Percentiles rank a stretch among this genome's conserved stretches.
These are phyloP conservation scores for Neoaliturus tenellus DNA, from an alignment of 2,888 invertebrate genomes.

Conservation along the genomic window DNA sequence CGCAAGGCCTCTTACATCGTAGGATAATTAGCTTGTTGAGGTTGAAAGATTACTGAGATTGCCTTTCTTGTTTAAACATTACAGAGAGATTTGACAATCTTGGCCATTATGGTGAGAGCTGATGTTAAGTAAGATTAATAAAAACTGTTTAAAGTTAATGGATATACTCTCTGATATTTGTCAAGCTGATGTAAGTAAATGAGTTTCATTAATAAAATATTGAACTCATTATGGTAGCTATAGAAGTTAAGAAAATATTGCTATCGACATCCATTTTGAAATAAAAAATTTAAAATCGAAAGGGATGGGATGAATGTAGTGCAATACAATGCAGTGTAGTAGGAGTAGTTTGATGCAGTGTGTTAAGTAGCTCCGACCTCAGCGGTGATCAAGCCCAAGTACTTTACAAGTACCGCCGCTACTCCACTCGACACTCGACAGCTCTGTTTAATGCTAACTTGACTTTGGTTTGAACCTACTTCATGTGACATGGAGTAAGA, in stretches of 20 bases:
- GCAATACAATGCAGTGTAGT: neutral
- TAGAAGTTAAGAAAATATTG: no score
- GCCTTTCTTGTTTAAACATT: neutral
- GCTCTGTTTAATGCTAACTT: conserved; percentile 17
- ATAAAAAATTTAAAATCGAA: no score
- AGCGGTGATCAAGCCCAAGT: conserved; percentile 6
- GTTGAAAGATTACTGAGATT: neutral
- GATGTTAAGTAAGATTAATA: no score
- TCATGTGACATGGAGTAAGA: neutral
- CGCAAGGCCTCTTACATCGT: neutral
- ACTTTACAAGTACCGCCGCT: neutral
- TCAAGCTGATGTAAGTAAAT: no score
- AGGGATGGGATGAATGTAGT: no score
- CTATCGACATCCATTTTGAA: no score
- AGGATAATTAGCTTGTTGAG: neutral
- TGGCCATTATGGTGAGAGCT: no score
- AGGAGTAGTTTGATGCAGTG: neutral
- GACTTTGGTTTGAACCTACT: neutral
- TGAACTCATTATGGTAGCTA: no score
- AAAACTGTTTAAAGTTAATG: no score
- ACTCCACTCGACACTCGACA: neutral
- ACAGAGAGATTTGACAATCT: no score
- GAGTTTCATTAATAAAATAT: no score
- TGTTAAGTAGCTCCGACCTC: neutral
- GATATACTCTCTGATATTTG: no score